phyloP scores from a whole-genome alignment of 2,888 invertebrate genomes.

The Epistrophella euchroma region DNA sequence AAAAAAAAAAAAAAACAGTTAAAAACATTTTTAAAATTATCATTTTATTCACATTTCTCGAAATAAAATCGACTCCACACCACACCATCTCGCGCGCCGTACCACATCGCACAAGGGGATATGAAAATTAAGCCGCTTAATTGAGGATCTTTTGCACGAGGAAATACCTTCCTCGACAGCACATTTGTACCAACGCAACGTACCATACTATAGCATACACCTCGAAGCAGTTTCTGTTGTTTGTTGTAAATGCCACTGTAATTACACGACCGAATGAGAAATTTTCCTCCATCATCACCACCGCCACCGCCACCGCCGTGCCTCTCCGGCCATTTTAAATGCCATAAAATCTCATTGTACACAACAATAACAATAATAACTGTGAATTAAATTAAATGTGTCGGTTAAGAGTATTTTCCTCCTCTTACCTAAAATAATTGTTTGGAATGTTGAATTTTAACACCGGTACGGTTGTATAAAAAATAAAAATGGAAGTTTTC shows the following conservation, averaged over 20 bases:
- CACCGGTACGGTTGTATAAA: background rate
- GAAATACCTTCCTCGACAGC: constrained; percentile 22
- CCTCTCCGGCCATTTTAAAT: constrained; percentile 45
- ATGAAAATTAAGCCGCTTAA: constrained; percentile 22
- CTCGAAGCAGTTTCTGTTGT: background rate
- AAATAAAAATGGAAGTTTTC: constrained; percentile 1
- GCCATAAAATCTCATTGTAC: constrained; percentile 65
- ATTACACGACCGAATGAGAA: constrained; percentile 31
- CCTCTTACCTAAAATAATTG: background rate
- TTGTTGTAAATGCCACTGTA: constrained; percentile 9
- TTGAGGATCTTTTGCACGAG: constrained; percentile 23
- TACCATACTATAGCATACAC: background rate
- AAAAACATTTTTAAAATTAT: constrained; percentile 10
- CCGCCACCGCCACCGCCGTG: background rate
- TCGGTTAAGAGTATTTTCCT: constrained; percentile 35
- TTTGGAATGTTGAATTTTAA: constrained; percentile 13
- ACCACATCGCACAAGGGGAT: background rate
- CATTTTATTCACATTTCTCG: constrained; percentile 36
- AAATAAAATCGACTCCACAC: constrained; percentile 9
- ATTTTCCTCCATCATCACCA: constrained; percentile 22
- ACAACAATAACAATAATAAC: constrained; percentile 58
- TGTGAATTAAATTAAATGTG: constrained; percentile 61
- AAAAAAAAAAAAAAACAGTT: background rate
- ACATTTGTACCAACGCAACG: background rate
- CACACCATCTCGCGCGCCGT: too few species aligned